Conservation (phyloP, 2,888 invertebrate genomes). For the Xylota sylvarum region DNA sequence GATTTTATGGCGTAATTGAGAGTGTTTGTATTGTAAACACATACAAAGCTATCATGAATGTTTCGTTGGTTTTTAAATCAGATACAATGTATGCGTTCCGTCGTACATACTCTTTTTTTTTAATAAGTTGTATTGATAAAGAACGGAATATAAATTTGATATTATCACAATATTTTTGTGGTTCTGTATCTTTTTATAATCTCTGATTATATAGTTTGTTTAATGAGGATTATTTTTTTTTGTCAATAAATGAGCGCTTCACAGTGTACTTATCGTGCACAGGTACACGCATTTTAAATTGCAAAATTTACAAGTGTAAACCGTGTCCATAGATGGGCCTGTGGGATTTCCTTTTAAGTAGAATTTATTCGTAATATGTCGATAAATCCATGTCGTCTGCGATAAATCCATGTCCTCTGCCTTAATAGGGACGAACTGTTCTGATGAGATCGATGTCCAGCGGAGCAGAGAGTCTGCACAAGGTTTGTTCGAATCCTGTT, state of each 20-base stretch:
- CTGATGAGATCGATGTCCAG: no score
- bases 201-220: not conserved
- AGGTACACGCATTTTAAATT: not conserved
- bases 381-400: no score
- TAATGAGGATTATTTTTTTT: not conserved
- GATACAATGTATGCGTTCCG: not conserved
- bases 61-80: slow-evolving; percentile 29
- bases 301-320: no score
- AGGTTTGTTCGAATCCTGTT: no score
- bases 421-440: no score
- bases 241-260: not conserved
- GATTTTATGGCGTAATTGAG: slow-evolving; percentile 57
- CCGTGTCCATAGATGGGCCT: no score
- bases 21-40: slow-evolving; percentile 49
- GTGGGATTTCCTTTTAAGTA: no score
- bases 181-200: not conserved
- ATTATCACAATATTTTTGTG: not conserved
- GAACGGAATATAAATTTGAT: slow-evolving; percentile 26
- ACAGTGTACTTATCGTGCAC: not conserved
- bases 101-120: slow-evolving; percentile 23
- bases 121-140: slow-evolving; percentile 37
- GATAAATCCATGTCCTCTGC: no score
- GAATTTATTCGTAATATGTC: no score
- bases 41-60: slow-evolving; percentile 21
- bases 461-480: no score